Conservation (phyloP, 2,888 invertebrate genomes). For the Phengaris arion region DNA sequence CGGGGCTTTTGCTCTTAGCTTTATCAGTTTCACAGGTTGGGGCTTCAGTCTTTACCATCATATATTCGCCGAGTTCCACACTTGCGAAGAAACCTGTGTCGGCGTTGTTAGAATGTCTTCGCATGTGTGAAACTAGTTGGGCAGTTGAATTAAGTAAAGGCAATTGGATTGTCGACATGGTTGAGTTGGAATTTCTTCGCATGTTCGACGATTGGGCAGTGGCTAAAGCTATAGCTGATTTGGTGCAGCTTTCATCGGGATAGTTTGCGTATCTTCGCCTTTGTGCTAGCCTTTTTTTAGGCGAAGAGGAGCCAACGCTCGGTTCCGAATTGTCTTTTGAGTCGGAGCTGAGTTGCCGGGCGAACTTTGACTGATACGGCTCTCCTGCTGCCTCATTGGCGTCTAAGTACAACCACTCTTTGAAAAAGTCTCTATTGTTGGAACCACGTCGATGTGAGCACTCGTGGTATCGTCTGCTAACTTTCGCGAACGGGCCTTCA, state of each 20-base stretch:
- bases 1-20: conserved; percentile 79
- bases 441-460: conserved; percentile 63
- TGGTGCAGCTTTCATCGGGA: conserved; percentile 72
- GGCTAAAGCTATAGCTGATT: conserved; percentile 72
- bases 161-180: conserved; percentile 81
- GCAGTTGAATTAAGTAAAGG: conserved; percentile 74
- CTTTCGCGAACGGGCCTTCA: conserved; percentile 72
- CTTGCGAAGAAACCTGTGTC: conserved; percentile 80
- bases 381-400: conserved; percentile 65
- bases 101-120: conserved; percentile 82
- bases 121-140: conserved; percentile 73
- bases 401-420: conserved; percentile 72
- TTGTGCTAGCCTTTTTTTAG: conserved; percentile 65
- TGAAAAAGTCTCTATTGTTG: conserved; percentile 67
- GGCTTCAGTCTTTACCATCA: conserved; percentile 75
- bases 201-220: conserved; percentile 73
- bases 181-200: conserved; percentile 81
- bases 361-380: conserved; percentile 75
- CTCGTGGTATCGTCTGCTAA: conserved; percentile 67
- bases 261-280: conserved; percentile 67
- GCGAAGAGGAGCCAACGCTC: conserved; percentile 70
- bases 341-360: conserved; percentile 76
- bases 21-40: conserved; percentile 67
- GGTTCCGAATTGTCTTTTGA: conserved; percentile 76
- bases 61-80: conserved; percentile 74